phyloP scores from a whole-genome alignment of 2,888 invertebrate species.

The Allacma fusca region DNA sequence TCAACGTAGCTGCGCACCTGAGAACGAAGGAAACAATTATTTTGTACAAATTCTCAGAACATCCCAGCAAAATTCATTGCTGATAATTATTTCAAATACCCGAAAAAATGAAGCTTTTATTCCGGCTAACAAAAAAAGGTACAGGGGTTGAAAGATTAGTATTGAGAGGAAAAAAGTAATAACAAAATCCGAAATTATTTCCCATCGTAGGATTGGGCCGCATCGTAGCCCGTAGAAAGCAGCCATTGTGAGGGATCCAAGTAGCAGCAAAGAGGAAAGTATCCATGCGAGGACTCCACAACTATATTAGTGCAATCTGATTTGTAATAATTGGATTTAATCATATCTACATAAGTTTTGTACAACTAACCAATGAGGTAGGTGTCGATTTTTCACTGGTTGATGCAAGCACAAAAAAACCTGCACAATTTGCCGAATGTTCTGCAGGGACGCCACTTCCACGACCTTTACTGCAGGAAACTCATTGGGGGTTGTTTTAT shows the following conservation, averaged over 20 bases:
- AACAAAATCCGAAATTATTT: neutral
- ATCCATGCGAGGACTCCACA: too few species aligned
- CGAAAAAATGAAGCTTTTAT: conserved; percentile 5
- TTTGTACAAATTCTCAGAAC: neutral
- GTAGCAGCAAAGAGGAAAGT: neutral
- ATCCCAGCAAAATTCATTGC: too few species aligned
- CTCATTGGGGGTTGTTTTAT: too few species aligned
- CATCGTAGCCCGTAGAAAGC: conserved; percentile 8
- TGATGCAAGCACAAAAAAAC: too few species aligned
- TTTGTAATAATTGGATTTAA: too few species aligned
- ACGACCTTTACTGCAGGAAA: too few species aligned
- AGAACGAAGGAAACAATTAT: neutral
- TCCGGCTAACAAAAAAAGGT: neutral
- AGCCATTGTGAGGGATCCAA: neutral
- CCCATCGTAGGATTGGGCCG: neutral
- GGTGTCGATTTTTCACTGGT: neutral
- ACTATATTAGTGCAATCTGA: too few species aligned
- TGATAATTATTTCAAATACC: too few species aligned
- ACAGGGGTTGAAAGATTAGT: conserved; percentile 1
- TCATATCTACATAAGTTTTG: too few species aligned
- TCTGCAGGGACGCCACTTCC: too few species aligned
- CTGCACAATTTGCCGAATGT: too few species aligned
- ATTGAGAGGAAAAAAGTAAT: neutral
- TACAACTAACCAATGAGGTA: conserved; percentile 18
- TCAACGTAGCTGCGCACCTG: neutral